Conservation (phyloP, 2,113 vertebrate genomes). For the Brachyhypopomus gauderio region DNA sequence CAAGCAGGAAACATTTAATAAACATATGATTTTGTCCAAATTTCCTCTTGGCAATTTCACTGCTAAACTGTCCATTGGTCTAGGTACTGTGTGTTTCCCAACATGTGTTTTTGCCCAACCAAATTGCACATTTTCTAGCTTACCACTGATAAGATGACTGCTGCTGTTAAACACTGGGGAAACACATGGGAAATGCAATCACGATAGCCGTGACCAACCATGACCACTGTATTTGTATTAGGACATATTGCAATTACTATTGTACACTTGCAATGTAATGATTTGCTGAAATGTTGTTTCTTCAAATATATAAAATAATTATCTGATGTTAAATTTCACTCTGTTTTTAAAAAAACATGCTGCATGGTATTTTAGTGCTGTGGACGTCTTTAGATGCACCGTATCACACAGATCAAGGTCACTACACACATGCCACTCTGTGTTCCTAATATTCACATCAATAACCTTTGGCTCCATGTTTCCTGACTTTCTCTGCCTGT, state of each 20-base stretch:
- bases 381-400: neutral
- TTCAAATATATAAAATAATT: neutral
- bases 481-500: slow-evolving; percentile 6
- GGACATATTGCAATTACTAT: neutral
- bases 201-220: neutral
- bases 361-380: neutral
- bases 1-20: slow-evolving; percentile 19
- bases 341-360: neutral
- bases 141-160: neutral
- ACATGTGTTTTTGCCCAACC: neutral
- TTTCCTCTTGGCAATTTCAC: neutral
- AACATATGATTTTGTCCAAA: slow-evolving; percentile 8
- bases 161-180: neutral
- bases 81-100: neutral
- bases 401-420: neutral
- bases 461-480: neutral
- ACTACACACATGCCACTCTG: neutral
- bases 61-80: neutral
- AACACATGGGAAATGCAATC: neutral
- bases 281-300: neutral
- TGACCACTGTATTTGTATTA: neutral
- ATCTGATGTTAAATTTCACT: neutral
- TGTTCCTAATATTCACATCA: slow-evolving; percentile 12
- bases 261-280: neutral
- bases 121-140: neutral